Conservation (phyloP, 2,797 vertebrate species). For the Rhyacichthys aspro region DNA sequence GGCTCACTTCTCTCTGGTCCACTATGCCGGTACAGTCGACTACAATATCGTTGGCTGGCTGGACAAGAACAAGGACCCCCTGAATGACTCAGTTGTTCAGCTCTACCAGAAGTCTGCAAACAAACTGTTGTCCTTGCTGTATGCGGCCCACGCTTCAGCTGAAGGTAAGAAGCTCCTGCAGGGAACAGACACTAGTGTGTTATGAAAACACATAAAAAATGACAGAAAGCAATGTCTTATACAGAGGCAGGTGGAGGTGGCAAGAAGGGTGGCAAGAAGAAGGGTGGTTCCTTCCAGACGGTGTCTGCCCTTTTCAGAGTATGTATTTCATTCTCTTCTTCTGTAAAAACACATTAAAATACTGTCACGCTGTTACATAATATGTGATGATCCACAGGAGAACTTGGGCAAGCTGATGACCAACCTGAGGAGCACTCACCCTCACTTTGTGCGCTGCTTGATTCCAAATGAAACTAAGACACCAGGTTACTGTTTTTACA, state of each 20-base stretch:
- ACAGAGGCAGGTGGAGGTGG: conserved; percentile 12
- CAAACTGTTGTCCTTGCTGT: conserved; percentile 52
- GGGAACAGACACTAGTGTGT: no score
- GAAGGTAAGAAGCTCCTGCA: conserved; percentile 6
- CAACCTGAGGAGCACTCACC: conserved; percentile 79
- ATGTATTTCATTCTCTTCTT: no score
- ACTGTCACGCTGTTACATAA: no score
- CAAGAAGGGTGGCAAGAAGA: conserved; percentile 82
- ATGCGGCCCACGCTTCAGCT: conserved; percentile 1
- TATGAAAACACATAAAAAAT: no score
- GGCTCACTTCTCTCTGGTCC: conserved; percentile 80
- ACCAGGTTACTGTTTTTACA: conserved; percentile 73
- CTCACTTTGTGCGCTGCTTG: conserved; percentile 90
- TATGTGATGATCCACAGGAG: conserved; percentile 72
- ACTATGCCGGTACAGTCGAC: conserved; percentile 82
- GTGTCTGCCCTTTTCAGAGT: no score
- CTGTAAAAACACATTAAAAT: no score
- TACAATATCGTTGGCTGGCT: conserved; percentile 81
- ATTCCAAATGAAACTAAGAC: conserved; percentile 92
- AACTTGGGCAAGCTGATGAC: conserved; percentile 77
- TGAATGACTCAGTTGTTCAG: conserved; percentile 54
- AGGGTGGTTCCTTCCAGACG: conserved; percentile 88
- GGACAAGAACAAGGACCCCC: conserved; percentile 84
- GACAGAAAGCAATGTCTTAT: no score
- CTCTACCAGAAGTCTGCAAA: conserved; percentile 3